These are phyloP conservation scores for Lobophora halterata DNA, from an alignment of 2,888 invertebrate genomes.

Conservation along the genomic window DNA sequence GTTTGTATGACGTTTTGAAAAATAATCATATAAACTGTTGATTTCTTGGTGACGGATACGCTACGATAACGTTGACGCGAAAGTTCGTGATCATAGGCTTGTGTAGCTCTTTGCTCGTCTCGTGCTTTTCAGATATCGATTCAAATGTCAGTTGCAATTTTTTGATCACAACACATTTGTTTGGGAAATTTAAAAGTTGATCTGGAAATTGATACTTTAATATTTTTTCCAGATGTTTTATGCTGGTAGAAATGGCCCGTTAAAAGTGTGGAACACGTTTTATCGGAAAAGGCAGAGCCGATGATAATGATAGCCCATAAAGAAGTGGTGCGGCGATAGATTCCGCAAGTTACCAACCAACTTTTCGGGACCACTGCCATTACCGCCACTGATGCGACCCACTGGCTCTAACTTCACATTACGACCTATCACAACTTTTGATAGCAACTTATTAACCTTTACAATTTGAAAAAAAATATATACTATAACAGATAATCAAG, in stretches of 20 bases:
- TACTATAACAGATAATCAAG: too few relatives aligned
- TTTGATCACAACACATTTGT: too few relatives aligned
- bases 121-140: too few relatives aligned
- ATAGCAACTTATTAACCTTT: constrained; percentile 10
- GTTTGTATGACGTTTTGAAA: too few relatives aligned
- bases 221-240: constrained; percentile 66
- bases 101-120: too few relatives aligned
- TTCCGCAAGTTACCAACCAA: constrained; percentile 75
- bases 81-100: too few relatives aligned
- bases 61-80: too few relatives aligned
- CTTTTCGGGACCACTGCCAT: constrained; percentile 69
- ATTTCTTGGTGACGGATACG: too few relatives aligned
- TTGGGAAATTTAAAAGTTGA: too few relatives aligned
- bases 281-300: constrained; percentile 71
- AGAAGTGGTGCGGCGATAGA: constrained; percentile 73
- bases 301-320: constrained; percentile 77
- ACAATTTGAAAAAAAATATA: constrained; percentile 22
- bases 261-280: constrained; percentile 74
- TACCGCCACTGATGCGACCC: constrained; percentile 66
- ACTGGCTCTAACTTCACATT: constrained; percentile 45
- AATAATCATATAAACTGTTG: too few relatives aligned
- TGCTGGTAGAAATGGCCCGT: constrained; percentile 60
- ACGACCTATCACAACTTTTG: constrained; percentile 38
- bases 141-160: too few relatives aligned
- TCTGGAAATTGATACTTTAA: constrained; percentile 65